These are phyloP conservation scores for Falco rusticolus DNA, from an alignment of 2,797 vertebrate genomes.

Conservation along the genomic window DNA sequence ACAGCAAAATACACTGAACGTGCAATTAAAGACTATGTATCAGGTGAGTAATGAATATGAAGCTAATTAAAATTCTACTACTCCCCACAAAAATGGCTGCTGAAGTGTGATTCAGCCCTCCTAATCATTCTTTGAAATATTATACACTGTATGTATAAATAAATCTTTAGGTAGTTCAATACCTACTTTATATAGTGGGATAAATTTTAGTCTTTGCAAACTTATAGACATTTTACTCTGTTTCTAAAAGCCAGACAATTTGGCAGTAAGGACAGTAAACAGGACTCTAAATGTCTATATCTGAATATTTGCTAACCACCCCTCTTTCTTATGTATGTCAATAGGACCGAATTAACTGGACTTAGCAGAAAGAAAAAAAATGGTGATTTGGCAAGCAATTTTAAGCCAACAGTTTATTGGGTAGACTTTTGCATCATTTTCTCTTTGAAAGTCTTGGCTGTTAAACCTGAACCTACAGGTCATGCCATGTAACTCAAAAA, in stretches of 20 bases:
- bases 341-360: neutral
- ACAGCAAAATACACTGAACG: conserved; percentile 63
- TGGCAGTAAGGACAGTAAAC: neutral
- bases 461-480: neutral
- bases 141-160: neutral
- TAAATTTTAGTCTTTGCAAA: neutral
- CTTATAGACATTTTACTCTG: neutral
- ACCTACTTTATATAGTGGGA: neutral
- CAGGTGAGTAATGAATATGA: conserved; percentile 66
- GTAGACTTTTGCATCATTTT: neutral
- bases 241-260: neutral
- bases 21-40: conserved; percentile 71
- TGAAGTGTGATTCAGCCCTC: conserved; percentile 43
- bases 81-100: conserved; percentile 47
- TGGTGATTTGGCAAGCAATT: neutral
- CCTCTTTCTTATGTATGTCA: neutral
- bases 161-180: neutral
- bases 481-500: neutral
- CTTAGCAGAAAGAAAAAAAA: neutral
- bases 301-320: neutral
- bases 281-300: neutral
- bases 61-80: conserved; percentile 76
- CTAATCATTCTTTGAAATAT: conserved; percentile 55
- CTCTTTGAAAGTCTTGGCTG: neutral
- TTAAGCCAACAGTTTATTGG: neutral